Evolutionary conservation across 2,113 vertebrate genomes (phyloP).

Genomic region (Lamprotornis superbus): DNA sequence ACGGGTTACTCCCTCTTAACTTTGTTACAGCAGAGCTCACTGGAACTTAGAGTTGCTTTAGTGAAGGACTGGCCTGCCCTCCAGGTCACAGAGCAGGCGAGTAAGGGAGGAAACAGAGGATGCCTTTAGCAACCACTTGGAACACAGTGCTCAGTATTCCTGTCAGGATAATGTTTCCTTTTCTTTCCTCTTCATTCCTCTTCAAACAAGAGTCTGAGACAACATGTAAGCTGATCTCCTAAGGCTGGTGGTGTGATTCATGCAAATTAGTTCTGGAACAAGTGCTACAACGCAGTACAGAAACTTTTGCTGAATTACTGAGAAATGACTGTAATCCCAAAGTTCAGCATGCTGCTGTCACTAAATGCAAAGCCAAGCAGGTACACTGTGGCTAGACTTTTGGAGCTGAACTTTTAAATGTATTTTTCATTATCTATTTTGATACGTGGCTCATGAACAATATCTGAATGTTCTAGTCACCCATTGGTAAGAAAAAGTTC

Average conservation of each 20-base stretch:
- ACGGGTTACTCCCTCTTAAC: not conserved
- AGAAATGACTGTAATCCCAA: not conserved
- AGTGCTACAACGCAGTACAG: not conserved
- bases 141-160: accelerated
- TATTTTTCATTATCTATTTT: not conserved
- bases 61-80: not conserved
- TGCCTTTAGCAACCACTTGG: not conserved
- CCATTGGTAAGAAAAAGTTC: not conserved
- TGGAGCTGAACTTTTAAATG: not conserved
- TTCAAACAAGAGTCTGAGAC: not conserved
- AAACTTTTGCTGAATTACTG: not conserved
- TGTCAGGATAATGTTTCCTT: not conserved
- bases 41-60: not conserved
- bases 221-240: not conserved
- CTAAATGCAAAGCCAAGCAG: not conserved
- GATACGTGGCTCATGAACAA: not conserved
- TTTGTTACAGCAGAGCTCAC: not conserved
- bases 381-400: not conserved
- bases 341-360: not conserved
- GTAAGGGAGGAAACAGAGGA: not conserved
- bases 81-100: not conserved
- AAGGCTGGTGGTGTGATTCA: not conserved
- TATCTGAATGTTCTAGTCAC: not conserved
- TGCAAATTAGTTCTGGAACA: not conserved
- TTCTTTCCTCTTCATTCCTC: not conserved